Conservation (phyloP, 1,140 invertebrate species). For the Catajapyx aquilonaris region DNA sequence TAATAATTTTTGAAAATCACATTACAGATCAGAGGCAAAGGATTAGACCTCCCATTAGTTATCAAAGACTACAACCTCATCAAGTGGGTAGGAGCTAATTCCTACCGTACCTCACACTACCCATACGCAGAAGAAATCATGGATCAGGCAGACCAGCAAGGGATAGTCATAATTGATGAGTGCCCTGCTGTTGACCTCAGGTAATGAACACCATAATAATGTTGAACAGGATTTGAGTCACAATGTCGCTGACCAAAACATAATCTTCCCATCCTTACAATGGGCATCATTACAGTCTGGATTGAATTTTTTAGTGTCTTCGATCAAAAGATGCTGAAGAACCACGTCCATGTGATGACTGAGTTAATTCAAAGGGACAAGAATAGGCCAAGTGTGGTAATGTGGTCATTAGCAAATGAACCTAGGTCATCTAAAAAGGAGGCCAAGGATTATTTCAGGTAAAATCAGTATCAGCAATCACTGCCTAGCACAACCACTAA, state of each 20-base stretch:
- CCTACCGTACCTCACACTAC: constrained; percentile 93
- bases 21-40: constrained; percentile 75
- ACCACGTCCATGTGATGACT: constrained; percentile 60
- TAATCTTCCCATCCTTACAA: not conserved
- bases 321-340: constrained; percentile 31
- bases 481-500: no score
- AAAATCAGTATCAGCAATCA: no score
- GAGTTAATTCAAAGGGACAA: constrained; percentile 79
- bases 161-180: constrained; percentile 91
- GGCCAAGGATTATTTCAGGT: constrained; percentile 72
- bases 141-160: constrained; percentile 77
- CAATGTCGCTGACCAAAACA: not conserved
- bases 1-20: no score
- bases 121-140: constrained; percentile 97
- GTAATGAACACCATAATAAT: constrained; percentile 20
- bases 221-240: not conserved
- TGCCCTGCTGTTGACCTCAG: constrained; percentile 82
- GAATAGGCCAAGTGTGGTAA: constrained; percentile 82
- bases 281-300: not conserved
- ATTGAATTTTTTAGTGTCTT: constrained; percentile 6
- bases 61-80: constrained; percentile 85
- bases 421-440: constrained; percentile 40
- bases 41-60: constrained; percentile 64
- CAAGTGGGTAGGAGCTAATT: constrained; percentile 86
- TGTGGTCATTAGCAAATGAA: constrained; percentile 95